Conservation (phyloP, 1,140 invertebrate species). For the Orchestia grillus region DNA sequence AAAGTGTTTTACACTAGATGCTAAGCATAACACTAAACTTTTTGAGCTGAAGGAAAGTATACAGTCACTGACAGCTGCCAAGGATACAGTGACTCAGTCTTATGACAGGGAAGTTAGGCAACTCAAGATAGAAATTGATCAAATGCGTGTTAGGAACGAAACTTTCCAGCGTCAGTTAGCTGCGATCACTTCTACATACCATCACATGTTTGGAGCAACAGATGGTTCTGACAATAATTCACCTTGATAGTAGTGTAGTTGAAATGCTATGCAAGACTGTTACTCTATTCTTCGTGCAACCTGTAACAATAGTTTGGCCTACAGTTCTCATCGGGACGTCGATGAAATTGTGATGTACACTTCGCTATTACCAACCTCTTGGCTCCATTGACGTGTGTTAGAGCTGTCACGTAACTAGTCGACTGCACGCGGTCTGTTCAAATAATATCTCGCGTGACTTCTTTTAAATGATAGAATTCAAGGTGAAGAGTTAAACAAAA, state of each 20-base stretch:
- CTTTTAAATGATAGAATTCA: no score
- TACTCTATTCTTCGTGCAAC: not conserved
- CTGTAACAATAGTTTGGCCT: not conserved
- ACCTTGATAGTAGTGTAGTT: not conserved
- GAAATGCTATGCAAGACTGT: not conserved
- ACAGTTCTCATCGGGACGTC: not conserved
- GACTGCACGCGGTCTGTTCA: no score
- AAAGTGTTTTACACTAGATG: not conserved
- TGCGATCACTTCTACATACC: not conserved
- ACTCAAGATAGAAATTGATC: not conserved
- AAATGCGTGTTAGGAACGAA: conserved; percentile 26
- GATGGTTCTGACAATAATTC: conserved; percentile 32
- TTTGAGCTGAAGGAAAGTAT: not conserved
- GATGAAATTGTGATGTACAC: not conserved
- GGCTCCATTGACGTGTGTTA: not conserved
- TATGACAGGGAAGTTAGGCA: not conserved
- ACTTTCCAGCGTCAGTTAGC: conserved; percentile 35
- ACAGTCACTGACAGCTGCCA: not conserved
- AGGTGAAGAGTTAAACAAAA: no score
- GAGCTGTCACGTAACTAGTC: no score
- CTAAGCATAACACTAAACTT: not conserved
- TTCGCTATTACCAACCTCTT: not conserved
- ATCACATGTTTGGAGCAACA: conserved; percentile 36
- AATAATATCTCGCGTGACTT: no score
- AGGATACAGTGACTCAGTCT: not conserved